Evolutionary conservation across 2,113 vertebrate species (phyloP).

Genomic region (Sinosuthora webbiana): DNA sequence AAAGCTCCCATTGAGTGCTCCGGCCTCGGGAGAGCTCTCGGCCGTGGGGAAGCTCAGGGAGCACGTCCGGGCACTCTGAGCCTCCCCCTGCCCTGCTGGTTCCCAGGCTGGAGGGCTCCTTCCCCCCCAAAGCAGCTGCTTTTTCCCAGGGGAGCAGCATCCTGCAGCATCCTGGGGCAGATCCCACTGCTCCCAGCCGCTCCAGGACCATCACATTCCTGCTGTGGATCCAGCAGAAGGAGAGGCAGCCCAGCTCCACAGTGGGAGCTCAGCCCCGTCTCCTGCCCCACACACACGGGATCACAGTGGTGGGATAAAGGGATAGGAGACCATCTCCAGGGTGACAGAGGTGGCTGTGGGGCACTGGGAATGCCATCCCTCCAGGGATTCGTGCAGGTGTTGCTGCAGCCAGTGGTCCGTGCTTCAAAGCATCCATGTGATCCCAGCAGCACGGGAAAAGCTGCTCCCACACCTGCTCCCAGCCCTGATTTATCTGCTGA

Average conservation of each 20-base stretch:
- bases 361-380: neutral
- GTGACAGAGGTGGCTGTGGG: neutral
- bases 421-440: neutral
- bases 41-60: neutral
- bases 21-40: neutral
- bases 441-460: neutral
- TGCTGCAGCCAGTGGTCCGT: neutral
- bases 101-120: neutral
- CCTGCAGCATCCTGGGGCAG: neutral
- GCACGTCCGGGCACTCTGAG: neutral
- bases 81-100: rapidly evolving
- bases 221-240: neutral
- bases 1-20: slow-evolving; percentile 19
- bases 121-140: rapidly evolving
- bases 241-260: neutral
- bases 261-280: neutral
- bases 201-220: neutral
- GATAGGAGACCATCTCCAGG: neutral
- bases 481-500: slow-evolving; percentile 25
- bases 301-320: rapidly evolving
- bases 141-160: neutral
- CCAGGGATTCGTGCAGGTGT: neutral
- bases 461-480: neutral
- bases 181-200: neutral
- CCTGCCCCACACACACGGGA: neutral